Percentiles rank a stretch among this genome's conserved stretches.
phyloP scores from a whole-genome alignment of 2,113 vertebrate species.

The Otis tarda region DNA sequence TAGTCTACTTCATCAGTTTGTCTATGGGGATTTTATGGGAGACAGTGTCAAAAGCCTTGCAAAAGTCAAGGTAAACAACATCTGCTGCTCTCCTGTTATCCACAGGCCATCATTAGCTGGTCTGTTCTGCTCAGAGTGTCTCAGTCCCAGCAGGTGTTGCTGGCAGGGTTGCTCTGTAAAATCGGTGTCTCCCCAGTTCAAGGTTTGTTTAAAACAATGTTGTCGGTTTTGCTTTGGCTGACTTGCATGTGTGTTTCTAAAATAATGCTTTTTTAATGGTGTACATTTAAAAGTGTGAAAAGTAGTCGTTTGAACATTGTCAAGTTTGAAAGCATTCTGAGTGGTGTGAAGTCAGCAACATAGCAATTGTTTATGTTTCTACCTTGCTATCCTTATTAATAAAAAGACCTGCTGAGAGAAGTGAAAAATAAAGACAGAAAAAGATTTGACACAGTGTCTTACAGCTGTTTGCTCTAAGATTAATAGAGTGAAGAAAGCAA shows the following conservation, averaged over 20 bases:
- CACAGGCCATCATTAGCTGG: neutral
- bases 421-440: neutral
- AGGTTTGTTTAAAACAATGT: neutral
- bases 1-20: neutral
- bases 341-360: neutral
- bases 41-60: neutral
- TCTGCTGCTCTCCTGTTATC: neutral
- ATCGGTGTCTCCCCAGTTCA: neutral
- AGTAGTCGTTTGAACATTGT: neutral
- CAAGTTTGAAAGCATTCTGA: neutral
- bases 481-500: neutral
- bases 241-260: neutral
- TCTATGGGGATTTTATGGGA: neutral
- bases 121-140: neutral
- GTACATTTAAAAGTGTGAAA: neutral
- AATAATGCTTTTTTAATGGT: neutral
- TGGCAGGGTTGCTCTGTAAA: neutral
- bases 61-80: slow-evolving; percentile 8
- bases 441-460: neutral
- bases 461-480: neutral
- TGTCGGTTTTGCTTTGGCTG: neutral
- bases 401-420: neutral
- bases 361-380: neutral
- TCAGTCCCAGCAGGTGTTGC: neutral
- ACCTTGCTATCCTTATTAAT: neutral